phyloP scores from a whole-genome alignment of 1,140 invertebrate genomes.

The Drosophila micromelanica region DNA sequence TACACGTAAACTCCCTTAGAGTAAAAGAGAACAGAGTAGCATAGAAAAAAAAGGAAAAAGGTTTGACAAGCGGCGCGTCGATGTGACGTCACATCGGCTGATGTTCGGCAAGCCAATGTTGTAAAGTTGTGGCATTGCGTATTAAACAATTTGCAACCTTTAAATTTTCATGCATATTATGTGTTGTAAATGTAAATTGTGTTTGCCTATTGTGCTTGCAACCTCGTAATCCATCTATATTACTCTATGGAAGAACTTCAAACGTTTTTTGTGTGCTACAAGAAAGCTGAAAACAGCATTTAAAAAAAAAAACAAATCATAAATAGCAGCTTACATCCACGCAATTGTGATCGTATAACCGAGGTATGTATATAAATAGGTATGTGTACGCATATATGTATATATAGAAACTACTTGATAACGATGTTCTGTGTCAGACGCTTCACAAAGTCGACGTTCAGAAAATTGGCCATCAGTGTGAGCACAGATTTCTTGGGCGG shows the following conservation, averaged over 20 bases:
- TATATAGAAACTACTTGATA: slow-evolving; percentile 67
- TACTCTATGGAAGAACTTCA: not conserved
- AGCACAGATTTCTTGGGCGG: slow-evolving; percentile 89
- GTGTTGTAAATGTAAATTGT: no score
- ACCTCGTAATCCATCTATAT: no score
- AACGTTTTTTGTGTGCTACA: not conserved
- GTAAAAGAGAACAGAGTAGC: no score
- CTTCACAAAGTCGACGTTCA: slow-evolving; percentile 82
- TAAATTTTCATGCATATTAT: no score
- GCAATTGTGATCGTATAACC: slow-evolving; percentile 22
- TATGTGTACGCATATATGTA: slow-evolving; percentile 12
- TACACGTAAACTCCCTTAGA: not conserved
- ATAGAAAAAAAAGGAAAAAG: no score
- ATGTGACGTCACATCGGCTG: no score
- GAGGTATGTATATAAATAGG: slow-evolving; percentile 8
- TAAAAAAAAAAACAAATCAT: not conserved
- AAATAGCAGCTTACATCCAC: not conserved
- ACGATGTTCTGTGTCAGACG: slow-evolving; percentile 81
- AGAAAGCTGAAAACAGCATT: no score
- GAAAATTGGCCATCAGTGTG: slow-evolving; percentile 87
- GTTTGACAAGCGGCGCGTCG: no score
- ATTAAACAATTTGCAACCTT: no score
- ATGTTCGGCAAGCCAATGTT: no score
- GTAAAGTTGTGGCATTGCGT: no score
- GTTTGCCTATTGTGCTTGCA: no score